Percentiles rank a stretch among this genome's conserved stretches.
phyloP scores from a whole-genome alignment of 1,140 invertebrate genomes.

The Dendroctonus valens region DNA sequence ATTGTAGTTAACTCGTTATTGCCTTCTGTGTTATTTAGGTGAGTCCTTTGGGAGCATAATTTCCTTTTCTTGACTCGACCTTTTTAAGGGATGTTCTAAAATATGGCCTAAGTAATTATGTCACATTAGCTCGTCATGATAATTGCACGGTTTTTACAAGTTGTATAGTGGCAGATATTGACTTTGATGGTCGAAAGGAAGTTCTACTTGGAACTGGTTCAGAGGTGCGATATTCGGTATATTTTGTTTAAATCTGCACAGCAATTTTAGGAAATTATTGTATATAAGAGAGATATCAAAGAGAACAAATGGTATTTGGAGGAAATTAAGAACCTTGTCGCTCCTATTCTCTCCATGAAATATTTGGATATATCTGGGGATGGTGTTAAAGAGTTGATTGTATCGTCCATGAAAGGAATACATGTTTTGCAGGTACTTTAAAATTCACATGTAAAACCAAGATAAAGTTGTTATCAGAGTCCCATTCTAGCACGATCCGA shows the following conservation, averaged over 20 bases:
- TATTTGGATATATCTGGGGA: constrained; percentile 69
- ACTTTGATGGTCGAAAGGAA: constrained; percentile 72
- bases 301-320: constrained; percentile 53
- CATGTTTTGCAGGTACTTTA: constrained; percentile 64
- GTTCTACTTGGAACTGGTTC: constrained; percentile 71
- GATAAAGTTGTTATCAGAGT: constrained; percentile 4
- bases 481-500: constrained; percentile 47
- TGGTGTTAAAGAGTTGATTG: constrained; percentile 66
- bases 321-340: constrained; percentile 57
- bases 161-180: constrained; percentile 64
- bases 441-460: constrained; percentile 1
- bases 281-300: constrained; percentile 55
- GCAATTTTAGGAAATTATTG: constrained; percentile 57
- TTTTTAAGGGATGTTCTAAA: constrained; percentile 59
- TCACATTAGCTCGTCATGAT: constrained; percentile 56
- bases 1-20: constrained; percentile 60
- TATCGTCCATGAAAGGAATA: constrained; percentile 66
- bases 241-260: neutral
- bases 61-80: neutral
- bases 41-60: constrained; percentile 30
- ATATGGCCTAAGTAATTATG: constrained; percentile 56
- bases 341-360: constrained; percentile 62
- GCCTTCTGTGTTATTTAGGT: constrained; percentile 62
- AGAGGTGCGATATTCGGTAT: constrained; percentile 48
- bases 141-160: constrained; percentile 60